A percentile compares a stretch with the other conserved stretches of the same genome.
Evolutionary conservation across 2,113 vertebrate species (phyloP).

Genomic region (Psittacara wagleri): DNA sequence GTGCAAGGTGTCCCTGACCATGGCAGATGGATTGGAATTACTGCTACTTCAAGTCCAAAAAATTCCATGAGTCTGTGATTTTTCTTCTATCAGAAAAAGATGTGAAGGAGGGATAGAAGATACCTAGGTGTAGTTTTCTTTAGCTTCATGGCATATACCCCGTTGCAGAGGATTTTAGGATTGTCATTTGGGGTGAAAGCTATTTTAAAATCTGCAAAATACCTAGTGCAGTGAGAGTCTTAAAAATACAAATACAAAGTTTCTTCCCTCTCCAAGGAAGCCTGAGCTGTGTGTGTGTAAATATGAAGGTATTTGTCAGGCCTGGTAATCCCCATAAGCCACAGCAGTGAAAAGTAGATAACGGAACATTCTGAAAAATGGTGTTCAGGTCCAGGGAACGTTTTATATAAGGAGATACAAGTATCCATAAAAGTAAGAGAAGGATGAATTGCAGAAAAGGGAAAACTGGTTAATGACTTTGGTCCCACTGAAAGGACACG

Average conservation of each 20-base stretch:
- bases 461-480: not conserved
- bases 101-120: not conserved
- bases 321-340: not conserved
- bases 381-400: not conserved
- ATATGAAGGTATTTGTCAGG: not conserved
- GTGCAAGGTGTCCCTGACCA: not conserved
- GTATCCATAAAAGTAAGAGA: not conserved
- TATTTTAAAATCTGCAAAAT: not conserved
- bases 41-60: not conserved
- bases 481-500: not conserved
- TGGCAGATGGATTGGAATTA: not conserved
- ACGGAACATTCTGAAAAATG: not conserved
- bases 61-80: not conserved
- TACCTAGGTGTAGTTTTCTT: not conserved
- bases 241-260: not conserved
- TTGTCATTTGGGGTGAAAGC: not conserved
- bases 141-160: not conserved
- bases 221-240: not conserved
- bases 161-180: not conserved
- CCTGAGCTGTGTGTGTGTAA: not conserved
- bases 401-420: not conserved
- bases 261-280: not conserved
- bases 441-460: not conserved
- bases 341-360: not conserved
- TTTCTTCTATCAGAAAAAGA: not conserved